Percentiles rank a stretch among this genome's conserved stretches.
Evolutionary conservation across 1,140 invertebrate genomes (phyloP).

Genomic region (Diorhabda carinulata): DNA sequence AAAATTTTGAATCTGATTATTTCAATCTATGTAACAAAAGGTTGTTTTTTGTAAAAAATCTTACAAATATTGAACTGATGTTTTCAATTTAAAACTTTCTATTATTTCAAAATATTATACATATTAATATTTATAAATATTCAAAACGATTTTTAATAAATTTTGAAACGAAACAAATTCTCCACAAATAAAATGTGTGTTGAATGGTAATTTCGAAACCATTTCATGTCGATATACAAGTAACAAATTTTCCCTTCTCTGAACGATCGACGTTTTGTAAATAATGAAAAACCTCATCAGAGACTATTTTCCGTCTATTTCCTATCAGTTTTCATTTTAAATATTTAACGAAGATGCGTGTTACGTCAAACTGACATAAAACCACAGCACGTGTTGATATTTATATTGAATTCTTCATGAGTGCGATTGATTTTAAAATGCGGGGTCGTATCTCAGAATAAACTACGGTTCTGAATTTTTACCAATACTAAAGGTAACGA

Average conservation of each 20-base stretch:
- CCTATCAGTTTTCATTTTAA: conserved; percentile 37
- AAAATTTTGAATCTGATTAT: too few species aligned
- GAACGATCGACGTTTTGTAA: conserved; percentile 20
- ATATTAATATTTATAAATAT: too few species aligned
- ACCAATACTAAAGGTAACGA: not conserved
- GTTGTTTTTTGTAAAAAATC: too few species aligned
- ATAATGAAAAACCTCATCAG: conserved; percentile 37
- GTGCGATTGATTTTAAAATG: conserved; percentile 36
- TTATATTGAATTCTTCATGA: conserved; percentile 37
- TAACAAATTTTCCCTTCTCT: not conserved
- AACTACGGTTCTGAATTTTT: not conserved
- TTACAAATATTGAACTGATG: too few species aligned
- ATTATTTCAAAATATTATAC: too few species aligned
- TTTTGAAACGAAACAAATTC: too few species aligned
- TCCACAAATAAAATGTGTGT: not conserved
- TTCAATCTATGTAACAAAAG: too few species aligned
- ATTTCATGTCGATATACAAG: not conserved
- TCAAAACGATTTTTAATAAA: too few species aligned
- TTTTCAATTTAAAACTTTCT: too few species aligned
- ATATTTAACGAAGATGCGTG: conserved; percentile 39
- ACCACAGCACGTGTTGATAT: conserved; percentile 38
- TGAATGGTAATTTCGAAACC: conserved; percentile 33
- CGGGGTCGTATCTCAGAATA: conserved; percentile 10
- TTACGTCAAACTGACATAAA: conserved; percentile 39
- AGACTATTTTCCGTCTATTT: conserved; percentile 27